A percentile compares a stretch with the other conserved stretches of the same genome.
Conservation (phyloP, 2,888 invertebrate genomes). For the Dicranocentrus wangi region DNA sequence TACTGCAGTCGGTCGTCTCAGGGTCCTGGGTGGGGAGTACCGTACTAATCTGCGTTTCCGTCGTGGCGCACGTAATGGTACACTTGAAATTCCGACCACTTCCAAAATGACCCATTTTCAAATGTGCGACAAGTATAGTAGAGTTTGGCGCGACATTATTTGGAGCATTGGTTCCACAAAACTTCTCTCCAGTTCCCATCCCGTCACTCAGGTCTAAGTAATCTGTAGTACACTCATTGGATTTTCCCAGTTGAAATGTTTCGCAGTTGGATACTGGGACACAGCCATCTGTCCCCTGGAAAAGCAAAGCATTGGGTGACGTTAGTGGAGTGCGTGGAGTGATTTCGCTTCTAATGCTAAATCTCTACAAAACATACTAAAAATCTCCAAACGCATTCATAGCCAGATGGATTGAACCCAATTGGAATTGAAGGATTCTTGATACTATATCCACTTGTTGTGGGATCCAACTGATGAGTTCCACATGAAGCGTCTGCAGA, state of each 20-base stretch:
- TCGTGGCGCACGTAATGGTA: slow-evolving; percentile 55
- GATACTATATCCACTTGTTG: slow-evolving; percentile 49
- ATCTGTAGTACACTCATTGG: slow-evolving; percentile 55
- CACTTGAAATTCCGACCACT: slow-evolving; percentile 60
- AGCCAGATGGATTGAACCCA: slow-evolving; percentile 52
- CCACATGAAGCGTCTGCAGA: slow-evolving; percentile 66
- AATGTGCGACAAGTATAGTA: slow-evolving; percentile 51
- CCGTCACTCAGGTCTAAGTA: slow-evolving; percentile 69
- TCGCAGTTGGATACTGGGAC: slow-evolving; percentile 62
- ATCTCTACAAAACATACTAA: too few relatives aligned
- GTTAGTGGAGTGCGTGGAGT: neutral
- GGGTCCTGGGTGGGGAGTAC: slow-evolving; percentile 34
- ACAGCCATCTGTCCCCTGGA: slow-evolving; percentile 67
- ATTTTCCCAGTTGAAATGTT: slow-evolving; percentile 60
- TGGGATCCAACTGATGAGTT: slow-evolving; percentile 47
- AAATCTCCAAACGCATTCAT: slow-evolving; percentile 64
- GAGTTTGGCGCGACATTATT: slow-evolving; percentile 58
- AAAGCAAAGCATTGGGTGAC: neutral
- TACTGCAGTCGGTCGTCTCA: slow-evolving; percentile 53
- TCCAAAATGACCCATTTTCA: slow-evolving; percentile 44
- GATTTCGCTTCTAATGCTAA: too few relatives aligned
- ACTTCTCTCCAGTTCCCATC: slow-evolving; percentile 61
- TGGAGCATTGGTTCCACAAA: slow-evolving; percentile 65
- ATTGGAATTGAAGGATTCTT: slow-evolving; percentile 55
- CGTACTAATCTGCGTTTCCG: slow-evolving; percentile 19